Evolutionary conservation across 1,140 invertebrate species (phyloP).

Genomic region (Andrena cerasifolii): DNA sequence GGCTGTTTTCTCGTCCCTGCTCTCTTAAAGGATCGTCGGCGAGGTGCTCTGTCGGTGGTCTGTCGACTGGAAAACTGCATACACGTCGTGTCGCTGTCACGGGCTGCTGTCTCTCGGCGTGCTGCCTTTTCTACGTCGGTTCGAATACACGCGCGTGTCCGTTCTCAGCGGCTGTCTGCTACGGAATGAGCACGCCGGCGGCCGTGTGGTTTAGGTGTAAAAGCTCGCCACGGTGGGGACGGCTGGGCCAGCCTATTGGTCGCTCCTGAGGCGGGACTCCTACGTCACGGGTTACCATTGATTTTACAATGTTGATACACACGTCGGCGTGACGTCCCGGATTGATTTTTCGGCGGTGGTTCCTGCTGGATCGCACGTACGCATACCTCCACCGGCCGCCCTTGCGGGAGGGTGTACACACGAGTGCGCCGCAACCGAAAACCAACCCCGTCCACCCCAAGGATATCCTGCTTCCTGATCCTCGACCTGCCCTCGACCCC

Average conservation of each 20-base stretch:
- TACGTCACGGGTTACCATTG: conserved; percentile 80
- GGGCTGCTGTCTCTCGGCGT: conserved; percentile 25
- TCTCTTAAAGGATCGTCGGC: no score
- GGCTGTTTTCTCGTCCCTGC: background rate
- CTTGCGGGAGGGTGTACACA: background rate
- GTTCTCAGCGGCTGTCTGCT: conserved; percentile 68
- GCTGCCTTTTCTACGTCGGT: conserved; percentile 48
- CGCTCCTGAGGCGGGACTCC: conserved; percentile 75
- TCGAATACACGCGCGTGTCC: conserved; percentile 49
- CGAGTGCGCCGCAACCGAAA: background rate
- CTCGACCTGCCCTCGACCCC: conserved; percentile 10
- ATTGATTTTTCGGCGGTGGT: conserved; percentile 72
- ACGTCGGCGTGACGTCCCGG: conserved; percentile 64
- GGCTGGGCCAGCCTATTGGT: conserved; percentile 67
- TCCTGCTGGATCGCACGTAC: conserved; percentile 68
- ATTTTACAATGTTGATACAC: conserved; percentile 81
- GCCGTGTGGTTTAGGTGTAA: conserved; percentile 50
- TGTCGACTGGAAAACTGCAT: conserved; percentile 67
- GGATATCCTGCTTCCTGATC: background rate
- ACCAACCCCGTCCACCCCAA: no score
- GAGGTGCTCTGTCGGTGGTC: conserved; percentile 4
- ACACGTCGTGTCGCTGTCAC: conserved; percentile 47
- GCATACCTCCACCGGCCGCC: background rate
- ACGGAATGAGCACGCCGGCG: conserved; percentile 75
- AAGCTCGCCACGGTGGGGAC: conserved; percentile 36